Percentiles rank a stretch among this genome's conserved stretches.
Conservation (phyloP, 64 coral and sea anemone species). For the Stylophora pistillata region DNA sequence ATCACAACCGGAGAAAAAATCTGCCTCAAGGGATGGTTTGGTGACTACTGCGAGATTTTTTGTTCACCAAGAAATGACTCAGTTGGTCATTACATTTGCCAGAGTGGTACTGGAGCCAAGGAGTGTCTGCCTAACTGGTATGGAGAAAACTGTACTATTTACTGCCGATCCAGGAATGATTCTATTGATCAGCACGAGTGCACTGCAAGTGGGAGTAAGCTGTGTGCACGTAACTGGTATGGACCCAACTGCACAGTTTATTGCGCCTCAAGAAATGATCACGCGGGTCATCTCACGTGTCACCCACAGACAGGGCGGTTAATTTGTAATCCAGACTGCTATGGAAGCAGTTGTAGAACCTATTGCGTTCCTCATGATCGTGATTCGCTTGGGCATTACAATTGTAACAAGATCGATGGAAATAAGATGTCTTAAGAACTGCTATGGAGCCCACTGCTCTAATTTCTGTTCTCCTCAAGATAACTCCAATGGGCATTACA, state of each 20-base stretch:
- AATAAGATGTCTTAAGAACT: slow-evolving; percentile 38
- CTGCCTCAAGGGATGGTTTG: slow-evolving; percentile 68
- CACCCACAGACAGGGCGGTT: slow-evolving; percentile 33
- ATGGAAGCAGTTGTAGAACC: slow-evolving; percentile 51
- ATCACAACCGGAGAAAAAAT: slow-evolving; percentile 44
- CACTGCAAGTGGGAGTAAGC: slow-evolving; percentile 37
- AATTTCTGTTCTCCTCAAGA: slow-evolving; percentile 24
- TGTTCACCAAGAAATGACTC: slow-evolving; percentile 72
- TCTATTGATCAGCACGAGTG: slow-evolving; percentile 57
- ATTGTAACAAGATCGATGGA: slow-evolving; percentile 48
- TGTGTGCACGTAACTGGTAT: slow-evolving; percentile 75
- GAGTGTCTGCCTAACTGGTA: slow-evolving; percentile 80
- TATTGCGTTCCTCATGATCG: slow-evolving; percentile 36
- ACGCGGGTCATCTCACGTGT: slow-evolving; percentile 53
- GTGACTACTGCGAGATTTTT: slow-evolving; percentile 27
- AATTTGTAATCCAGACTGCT: slow-evolving; percentile 55
- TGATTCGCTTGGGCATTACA: slow-evolving; percentile 47
- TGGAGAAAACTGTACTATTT: slow-evolving; percentile 65
- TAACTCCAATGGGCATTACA: slow-evolving; percentile 44
- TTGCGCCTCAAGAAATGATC: slow-evolving; percentile 52
- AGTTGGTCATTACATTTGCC: slow-evolving; percentile 65
- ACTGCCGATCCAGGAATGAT: slow-evolving; percentile 56
- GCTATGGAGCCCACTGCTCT: slow-evolving; percentile 60
- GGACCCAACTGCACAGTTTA: slow-evolving; percentile 42
- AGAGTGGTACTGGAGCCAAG: slow-evolving; percentile 66